Evolutionary conservation across 2,113 vertebrate genomes (phyloP), one percentile per base, ranked within the genome.

Genomic region (Ciconia stormi): DNA sequence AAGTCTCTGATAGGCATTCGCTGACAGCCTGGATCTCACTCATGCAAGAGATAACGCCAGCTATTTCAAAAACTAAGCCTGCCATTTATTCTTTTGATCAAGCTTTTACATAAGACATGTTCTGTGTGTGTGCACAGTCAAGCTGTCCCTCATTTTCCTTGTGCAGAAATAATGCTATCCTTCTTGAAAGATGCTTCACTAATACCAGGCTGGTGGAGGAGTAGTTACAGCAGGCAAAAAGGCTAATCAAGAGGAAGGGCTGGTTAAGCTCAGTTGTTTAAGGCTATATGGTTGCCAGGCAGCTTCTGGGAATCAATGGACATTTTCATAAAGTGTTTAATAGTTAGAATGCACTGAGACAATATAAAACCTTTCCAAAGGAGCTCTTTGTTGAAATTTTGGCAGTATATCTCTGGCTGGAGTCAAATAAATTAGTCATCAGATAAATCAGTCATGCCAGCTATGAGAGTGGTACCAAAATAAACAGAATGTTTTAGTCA

Each of bases 371-470:
- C 73, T 77, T 89, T 95, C 88, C 89, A 95, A 96, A 93, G 70
- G 40, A 93, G 70, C 13, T 49, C 53, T 96, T 95, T 97, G 94
- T 94, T 89, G 66, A 92, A 67, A 81, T 85, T 72, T 93, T 97
- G 93, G 96, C 94, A 97, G 42, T 53, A 2, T 81, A 22, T 88
- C 53, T 70, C n/a, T 85, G 73, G 81, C 50, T 95, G 55, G 32
- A 96, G 74, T 94, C 49, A 82, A 94, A 92, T 82, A 93, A 94
- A 92, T 93, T 90, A 94, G 62, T 95, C 93, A 95, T 95, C 91
- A 95, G 84, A 95, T 93, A 95, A 96, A 95, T 93, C 93, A 94
- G 78, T 88, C 91, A 90, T 90, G 94, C 89, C 91, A 95, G 32
- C 93, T 91, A 82, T 73, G 81, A 82, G 26, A 95, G 34, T 50